phyloP scores from a whole-genome alignment of 1,140 invertebrate genomes.

The Rhynchophorus ferrugineus region DNA sequence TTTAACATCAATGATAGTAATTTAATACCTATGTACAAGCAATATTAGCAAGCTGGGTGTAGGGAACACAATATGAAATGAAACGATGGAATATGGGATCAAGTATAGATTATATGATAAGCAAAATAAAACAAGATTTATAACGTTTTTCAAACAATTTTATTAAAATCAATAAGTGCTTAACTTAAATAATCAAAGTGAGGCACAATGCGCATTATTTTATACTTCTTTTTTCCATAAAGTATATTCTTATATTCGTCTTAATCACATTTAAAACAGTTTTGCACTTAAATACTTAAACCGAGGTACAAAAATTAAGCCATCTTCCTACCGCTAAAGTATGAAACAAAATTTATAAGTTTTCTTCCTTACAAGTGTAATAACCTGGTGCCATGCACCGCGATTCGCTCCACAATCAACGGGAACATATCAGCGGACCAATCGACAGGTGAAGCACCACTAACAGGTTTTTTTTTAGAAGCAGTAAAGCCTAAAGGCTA shows the following conservation, averaged over 20 bases:
- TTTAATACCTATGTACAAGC: too few relatives aligned
- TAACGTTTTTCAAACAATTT: conserved; percentile 33
- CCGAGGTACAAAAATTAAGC: conserved; percentile 15
- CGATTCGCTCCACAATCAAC: neutral
- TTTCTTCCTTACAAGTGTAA: conserved; percentile 7
- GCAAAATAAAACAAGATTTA: conserved; percentile 7
- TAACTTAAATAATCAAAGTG: conserved; percentile 39
- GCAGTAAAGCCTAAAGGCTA: conserved; percentile 13
- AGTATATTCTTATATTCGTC: conserved; percentile 10
- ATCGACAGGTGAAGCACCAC: neutral
- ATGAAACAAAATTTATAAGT: neutral
- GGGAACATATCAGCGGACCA: neutral
- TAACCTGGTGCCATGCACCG: conserved; percentile 4
- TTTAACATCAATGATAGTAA: too few relatives aligned
- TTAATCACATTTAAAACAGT: conserved; percentile 31
- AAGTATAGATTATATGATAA: too few relatives aligned
- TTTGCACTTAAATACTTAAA: conserved; percentile 14
- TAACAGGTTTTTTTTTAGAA: neutral
- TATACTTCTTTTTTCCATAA: conserved; percentile 10
- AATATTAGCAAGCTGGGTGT: too few relatives aligned
- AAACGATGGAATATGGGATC: too few relatives aligned
- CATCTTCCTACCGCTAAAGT: conserved; percentile 6
- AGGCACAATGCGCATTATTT: conserved; percentile 38
- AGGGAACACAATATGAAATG: too few relatives aligned
- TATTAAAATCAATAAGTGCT: conserved; percentile 40